A percentile compares a stretch with the other conserved stretches of the same genome.
phyloP scores from a whole-genome alignment of 2,888 invertebrate genomes.

The Epistrophella euchroma region DNA sequence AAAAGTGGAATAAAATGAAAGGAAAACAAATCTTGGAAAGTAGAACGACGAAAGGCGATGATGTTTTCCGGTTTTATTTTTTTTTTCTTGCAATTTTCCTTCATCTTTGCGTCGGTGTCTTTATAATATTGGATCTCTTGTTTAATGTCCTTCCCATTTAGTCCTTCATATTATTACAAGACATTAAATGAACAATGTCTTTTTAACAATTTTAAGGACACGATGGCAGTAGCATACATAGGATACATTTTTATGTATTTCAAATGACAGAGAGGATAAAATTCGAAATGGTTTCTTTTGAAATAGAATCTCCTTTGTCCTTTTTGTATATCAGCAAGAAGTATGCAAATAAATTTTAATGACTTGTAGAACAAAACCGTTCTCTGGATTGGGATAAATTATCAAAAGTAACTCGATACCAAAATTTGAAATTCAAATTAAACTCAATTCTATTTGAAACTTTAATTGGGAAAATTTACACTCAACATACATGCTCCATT shows the following conservation, averaged over 20 bases:
- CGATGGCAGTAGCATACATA: background rate
- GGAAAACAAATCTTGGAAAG: constrained; percentile 25
- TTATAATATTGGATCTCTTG: background rate
- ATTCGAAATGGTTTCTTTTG: constrained; percentile 1
- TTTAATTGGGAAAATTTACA: constrained; percentile 13
- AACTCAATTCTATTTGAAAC: constrained; percentile 5
- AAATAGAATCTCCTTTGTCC: constrained; percentile 16
- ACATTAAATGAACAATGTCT: constrained; percentile 15
- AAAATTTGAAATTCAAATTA: constrained; percentile 24
- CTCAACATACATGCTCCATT: background rate
- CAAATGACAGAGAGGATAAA: background rate
- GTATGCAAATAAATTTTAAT: constrained; percentile 10
- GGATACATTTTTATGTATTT: background rate
- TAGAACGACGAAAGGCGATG: constrained; percentile 46
- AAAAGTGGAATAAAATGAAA: constrained; percentile 11
- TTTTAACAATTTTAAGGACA: background rate
- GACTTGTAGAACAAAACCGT: background rate
- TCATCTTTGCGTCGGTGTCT: background rate
- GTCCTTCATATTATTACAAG: background rate
- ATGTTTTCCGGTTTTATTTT: constrained; percentile 1
- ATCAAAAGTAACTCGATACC: constrained; percentile 11
- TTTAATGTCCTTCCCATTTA: constrained; percentile 12
- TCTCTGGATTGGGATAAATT: background rate
- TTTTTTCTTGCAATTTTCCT: background rate
- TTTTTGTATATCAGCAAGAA: background rate